Conservation (phyloP, 2,888 invertebrate species). For the Phania funesta region DNA sequence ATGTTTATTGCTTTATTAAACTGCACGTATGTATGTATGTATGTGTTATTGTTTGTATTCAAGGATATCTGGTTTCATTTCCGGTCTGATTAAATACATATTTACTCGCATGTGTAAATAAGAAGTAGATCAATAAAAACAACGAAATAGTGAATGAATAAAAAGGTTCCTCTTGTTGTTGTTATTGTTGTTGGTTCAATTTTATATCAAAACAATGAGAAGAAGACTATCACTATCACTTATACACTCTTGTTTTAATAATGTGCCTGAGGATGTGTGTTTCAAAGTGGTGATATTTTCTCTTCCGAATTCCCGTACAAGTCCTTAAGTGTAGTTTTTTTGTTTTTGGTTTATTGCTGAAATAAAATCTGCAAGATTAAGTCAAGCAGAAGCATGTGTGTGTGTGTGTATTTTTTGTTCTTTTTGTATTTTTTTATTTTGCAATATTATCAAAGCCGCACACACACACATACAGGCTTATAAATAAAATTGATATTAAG, state of each 20-base stretch:
- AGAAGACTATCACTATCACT: constrained; percentile 39
- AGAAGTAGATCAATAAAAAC: constrained; percentile 55
- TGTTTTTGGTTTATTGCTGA: background rate
- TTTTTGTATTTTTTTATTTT: background rate
- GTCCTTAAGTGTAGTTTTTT: background rate
- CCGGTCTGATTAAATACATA: constrained; percentile 72
- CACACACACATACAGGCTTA: background rate
- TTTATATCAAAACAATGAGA: constrained; percentile 52
- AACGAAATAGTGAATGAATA: constrained; percentile 45
- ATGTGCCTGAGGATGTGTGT: background rate
- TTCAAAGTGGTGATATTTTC: constrained; percentile 26
- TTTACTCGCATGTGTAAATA: constrained; percentile 40
- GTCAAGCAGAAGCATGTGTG: constrained; percentile 46
- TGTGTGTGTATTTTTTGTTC: background rate
- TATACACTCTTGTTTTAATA: background rate
- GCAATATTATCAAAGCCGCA: constrained; percentile 13
- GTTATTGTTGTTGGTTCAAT: constrained; percentile 3
- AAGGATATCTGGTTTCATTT: constrained; percentile 79
- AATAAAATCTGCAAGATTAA: constrained; percentile 56
- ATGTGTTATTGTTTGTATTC: constrained; percentile 51
- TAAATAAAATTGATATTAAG: background rate
- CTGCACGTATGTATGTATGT: background rate
- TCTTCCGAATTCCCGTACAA: constrained; percentile 43
- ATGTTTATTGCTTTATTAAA: constrained; percentile 25
- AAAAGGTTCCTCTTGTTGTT: constrained; percentile 5